phyloP scores from a whole-genome alignment of 2,888 invertebrate genomes.

The Cephus sareptanus region DNA sequence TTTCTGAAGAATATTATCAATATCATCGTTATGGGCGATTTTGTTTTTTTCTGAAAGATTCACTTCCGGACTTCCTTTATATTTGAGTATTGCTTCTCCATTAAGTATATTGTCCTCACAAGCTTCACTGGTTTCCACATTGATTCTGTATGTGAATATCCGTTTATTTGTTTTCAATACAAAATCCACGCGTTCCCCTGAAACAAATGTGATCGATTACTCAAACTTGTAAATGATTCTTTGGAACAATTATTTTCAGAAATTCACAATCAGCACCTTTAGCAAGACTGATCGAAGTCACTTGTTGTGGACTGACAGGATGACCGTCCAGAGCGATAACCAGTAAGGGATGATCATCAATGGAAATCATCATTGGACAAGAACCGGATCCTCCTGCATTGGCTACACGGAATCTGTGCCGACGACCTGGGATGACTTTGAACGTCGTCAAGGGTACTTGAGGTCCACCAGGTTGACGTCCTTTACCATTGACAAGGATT shows the following conservation, averaged over 20 bases:
- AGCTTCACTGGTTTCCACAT: conserved; percentile 68
- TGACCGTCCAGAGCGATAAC: conserved; percentile 80
- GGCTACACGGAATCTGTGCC: conserved; percentile 76
- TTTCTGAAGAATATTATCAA: conserved; percentile 16
- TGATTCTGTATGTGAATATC: conserved; percentile 73
- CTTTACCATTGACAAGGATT: conserved; percentile 75
- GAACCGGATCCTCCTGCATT: conserved; percentile 75
- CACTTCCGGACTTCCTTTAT: conserved; percentile 50
- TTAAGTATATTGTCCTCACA: conserved; percentile 67
- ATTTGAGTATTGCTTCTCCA: conserved; percentile 70
- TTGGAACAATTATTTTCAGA: neutral
- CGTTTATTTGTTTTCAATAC: conserved; percentile 74
- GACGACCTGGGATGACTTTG: conserved; percentile 70
- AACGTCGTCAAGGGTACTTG: conserved; percentile 63
- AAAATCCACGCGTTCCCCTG: conserved; percentile 82
- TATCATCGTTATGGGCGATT: conserved; percentile 10
- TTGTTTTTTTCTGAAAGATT: conserved; percentile 17
- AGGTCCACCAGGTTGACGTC: conserved; percentile 67
- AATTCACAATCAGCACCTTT: conserved; percentile 69
- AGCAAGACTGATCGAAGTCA: conserved; percentile 70
- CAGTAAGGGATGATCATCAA: conserved; percentile 74
- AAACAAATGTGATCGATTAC: neutral
- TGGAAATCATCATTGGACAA: conserved; percentile 75
- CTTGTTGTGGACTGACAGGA: conserved; percentile 71
- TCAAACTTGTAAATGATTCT: neutral